These are phyloP conservation scores for Callospermophilus lateralis DNA, from an alignment of 2,113 vertebrate species.

Conservation along the genomic window DNA sequence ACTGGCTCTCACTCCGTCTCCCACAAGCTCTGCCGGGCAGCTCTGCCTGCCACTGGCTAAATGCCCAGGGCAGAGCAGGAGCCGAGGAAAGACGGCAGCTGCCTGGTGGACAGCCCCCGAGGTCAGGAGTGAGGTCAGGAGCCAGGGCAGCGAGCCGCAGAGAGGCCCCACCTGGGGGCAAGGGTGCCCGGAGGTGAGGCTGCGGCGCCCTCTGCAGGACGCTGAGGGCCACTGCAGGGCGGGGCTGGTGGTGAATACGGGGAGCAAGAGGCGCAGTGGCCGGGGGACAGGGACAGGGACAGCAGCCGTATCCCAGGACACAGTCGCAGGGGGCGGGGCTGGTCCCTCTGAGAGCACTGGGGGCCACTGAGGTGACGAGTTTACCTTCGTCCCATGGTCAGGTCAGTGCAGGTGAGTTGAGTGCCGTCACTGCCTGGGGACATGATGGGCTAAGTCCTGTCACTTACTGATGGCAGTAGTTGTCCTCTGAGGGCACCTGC, in stretches of 20 bases:
- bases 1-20: not conserved
- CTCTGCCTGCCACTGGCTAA: not conserved
- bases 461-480: not conserved
- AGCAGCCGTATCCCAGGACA: not conserved
- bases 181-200: no score
- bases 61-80: not conserved
- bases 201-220: not conserved
- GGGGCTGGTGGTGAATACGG: not conserved
- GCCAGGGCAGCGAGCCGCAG: no score
- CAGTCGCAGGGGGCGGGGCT: not conserved
- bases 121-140: not conserved
- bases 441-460: not conserved
- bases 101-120: fast-evolving
- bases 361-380: not conserved
- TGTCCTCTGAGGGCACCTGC: no score
- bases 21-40: fast-evolving
- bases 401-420: not conserved
- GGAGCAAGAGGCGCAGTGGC: not conserved
- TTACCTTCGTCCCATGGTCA: not conserved
- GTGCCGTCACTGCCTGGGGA: no score
- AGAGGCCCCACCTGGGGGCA: no score
- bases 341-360: not conserved
- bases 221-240: no score
- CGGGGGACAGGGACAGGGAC: no score
- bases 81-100: not conserved